Evolutionary conservation across 2,888 invertebrate genomes (phyloP).

Genomic region (Microctonus aethiopoides): DNA sequence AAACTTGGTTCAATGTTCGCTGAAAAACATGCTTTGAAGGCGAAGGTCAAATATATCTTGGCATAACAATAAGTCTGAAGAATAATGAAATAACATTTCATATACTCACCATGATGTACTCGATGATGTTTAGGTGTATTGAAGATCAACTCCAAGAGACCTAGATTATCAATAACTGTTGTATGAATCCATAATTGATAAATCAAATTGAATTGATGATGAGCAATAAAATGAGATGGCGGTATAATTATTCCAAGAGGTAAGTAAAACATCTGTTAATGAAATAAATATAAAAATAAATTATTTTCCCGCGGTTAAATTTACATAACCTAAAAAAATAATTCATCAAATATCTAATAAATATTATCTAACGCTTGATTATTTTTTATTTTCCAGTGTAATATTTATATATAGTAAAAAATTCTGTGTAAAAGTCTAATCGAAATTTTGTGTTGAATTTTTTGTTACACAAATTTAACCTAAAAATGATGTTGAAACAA

Average conservation of each 20-base stretch:
- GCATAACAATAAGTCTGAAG: constrained; percentile 7
- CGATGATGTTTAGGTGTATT: constrained; percentile 93
- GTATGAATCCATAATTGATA: constrained; percentile 97
- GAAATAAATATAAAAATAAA: constrained; percentile 28
- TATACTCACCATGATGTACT: constrained; percentile 79
- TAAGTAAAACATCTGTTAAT: constrained; percentile 76
- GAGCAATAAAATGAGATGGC: constrained; percentile 83
- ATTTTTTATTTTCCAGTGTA: too few relatives aligned
- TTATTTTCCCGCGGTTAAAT: neutral
- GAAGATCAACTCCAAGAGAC: constrained; percentile 86
- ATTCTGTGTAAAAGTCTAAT: too few relatives aligned
- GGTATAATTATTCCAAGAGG: constrained; percentile 82
- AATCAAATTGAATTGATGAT: constrained; percentile 88
- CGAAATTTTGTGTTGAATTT: too few relatives aligned
- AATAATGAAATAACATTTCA: neutral
- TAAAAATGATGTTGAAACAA: too few relatives aligned
- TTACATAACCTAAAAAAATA: too few relatives aligned
- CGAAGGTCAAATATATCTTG: constrained; percentile 15
- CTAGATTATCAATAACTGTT: constrained; percentile 81
- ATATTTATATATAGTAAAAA: too few relatives aligned
- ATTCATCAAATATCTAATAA: too few relatives aligned
- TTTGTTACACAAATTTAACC: too few relatives aligned
- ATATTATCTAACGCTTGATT: too few relatives aligned
- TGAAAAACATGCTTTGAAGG: constrained; percentile 18
- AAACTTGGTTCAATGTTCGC: constrained; percentile 15